Evolutionary conservation across 1,140 invertebrate genomes (phyloP).

Genomic region (Drosophila albomicans): DNA sequence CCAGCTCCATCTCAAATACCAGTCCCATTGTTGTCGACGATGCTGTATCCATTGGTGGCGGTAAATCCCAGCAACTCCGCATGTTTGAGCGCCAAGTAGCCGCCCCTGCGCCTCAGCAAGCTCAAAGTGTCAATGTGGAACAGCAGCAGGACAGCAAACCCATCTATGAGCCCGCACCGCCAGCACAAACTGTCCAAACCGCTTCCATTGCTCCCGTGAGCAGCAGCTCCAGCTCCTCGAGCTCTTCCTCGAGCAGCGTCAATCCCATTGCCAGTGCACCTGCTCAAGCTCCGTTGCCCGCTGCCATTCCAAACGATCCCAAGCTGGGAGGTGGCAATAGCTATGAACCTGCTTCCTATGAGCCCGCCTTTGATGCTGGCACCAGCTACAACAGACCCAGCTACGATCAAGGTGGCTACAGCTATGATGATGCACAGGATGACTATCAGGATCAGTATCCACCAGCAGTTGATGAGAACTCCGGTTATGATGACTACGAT

Average conservation of each 20-base stretch:
- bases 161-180: slow-evolving; percentile 57
- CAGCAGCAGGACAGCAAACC: slow-evolving; percentile 59
- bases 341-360: slow-evolving; percentile 53
- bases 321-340: slow-evolving; percentile 19
- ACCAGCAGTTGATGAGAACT: slow-evolving; percentile 66
- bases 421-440: slow-evolving; percentile 69
- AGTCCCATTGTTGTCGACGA: slow-evolving; percentile 44
- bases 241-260: slow-evolving; percentile 9
- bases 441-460: slow-evolving; percentile 77
- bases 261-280: slow-evolving; percentile 2
- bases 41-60: slow-evolving; percentile 52
- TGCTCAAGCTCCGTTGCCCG: slow-evolving; percentile 10
- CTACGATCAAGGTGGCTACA: slow-evolving; percentile 60
- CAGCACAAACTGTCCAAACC: slow-evolving; percentile 17
- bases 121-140: slow-evolving; percentile 61
- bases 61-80: slow-evolving; percentile 58
- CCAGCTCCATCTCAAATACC: slow-evolving; percentile 12
- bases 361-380: slow-evolving; percentile 44
- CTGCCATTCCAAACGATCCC: slow-evolving; percentile 36
- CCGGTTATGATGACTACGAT: slow-evolving; percentile 70
- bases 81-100: slow-evolving; percentile 80
- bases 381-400: slow-evolving; percentile 67
- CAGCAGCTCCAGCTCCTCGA: slow-evolving; percentile 15
- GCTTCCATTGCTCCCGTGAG: slow-evolving; percentile 30
- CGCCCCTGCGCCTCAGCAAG: slow-evolving; percentile 48